Percentiles rank a stretch among this genome's conserved stretches.
phyloP scores from a whole-genome alignment of 2,797 vertebrate genomes.

The Podarcis lilfordi region DNA sequence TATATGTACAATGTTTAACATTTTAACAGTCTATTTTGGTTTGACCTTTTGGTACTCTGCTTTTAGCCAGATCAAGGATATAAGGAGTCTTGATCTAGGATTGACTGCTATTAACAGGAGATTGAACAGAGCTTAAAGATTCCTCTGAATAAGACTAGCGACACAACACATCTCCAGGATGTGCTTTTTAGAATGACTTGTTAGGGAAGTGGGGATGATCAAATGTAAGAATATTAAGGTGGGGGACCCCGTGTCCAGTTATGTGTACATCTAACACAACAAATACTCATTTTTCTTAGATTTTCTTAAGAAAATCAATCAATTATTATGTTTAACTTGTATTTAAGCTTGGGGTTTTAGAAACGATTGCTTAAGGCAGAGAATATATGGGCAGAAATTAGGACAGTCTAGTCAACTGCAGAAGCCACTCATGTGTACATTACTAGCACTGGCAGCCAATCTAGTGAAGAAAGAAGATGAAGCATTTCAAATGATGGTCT shows the following conservation, averaged over 20 bases:
- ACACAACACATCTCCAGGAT: slow-evolving; percentile 21
- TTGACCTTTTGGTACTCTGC: slow-evolving; percentile 57
- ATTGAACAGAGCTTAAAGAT: slow-evolving; percentile 64
- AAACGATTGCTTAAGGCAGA: not conserved
- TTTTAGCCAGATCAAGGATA: slow-evolving; percentile 64
- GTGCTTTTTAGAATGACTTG: slow-evolving; percentile 10
- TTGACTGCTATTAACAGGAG: slow-evolving; percentile 69
- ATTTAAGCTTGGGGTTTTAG: not conserved
- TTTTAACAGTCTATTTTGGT: slow-evolving; percentile 64
- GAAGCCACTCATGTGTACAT: slow-evolving; percentile 8
- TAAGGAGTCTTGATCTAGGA: slow-evolving; percentile 71
- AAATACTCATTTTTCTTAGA: not conserved
- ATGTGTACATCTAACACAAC: not conserved
- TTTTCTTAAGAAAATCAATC: not conserved
- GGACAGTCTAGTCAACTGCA: slow-evolving; percentile 3
- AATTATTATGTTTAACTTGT: not conserved
- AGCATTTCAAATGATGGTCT: slow-evolving; percentile 39
- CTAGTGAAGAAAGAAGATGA: not conserved
- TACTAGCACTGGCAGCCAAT: slow-evolving; percentile 34
- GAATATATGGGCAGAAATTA: slow-evolving; percentile 7
- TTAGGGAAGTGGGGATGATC: not conserved
- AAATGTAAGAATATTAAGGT: not conserved
- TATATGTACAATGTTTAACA: slow-evolving; percentile 40
- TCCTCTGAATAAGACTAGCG: slow-evolving; percentile 42
- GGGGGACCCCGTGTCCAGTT: not conserved